Base-by-base conservation (phyloP, 2,113 vertebrate species). In the Colinus virginianus region DNA sequence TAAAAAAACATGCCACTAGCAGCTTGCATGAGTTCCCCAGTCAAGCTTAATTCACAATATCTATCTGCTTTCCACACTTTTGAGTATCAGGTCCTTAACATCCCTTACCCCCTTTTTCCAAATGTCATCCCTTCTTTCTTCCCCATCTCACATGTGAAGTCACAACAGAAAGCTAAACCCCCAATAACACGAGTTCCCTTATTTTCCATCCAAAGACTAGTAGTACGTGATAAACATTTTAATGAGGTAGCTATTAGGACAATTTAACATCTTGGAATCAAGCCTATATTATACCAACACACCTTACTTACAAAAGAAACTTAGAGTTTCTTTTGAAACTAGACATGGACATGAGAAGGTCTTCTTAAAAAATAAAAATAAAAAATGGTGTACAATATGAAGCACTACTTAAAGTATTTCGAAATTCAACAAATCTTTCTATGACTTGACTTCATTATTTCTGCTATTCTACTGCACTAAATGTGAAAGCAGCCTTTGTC, bases 361-460 rank as follows among this genome's bases (percentile, higher is more conserved):
- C 19, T 56, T 78, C 34, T 64, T 51, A 70, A 84, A 85, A 82
- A 84, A 82, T 82, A 82, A 84, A 82, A 55, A 70, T 82, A 36
- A 85, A 82, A 84, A 82, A 66, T 19, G 55, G 11, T 7, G 4
- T 26, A 71, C 13, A 90, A 59, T 88, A 84, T 30, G 2, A 67
- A 66, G 11, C 81, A 64, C 28, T 56, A 58, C 2, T 2, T 21
- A 7, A 78, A 69, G 9, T 45, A 58, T 84, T 78, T 64, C 76
- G 14, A 86, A 92, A 87, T 58, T 8, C 11, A 90, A 76, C 45
- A 77, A 53, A 49, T 87, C 23, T 80, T 92, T 58, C 48, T 59
- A 8, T 28, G 93, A 87, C 25, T 82, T 61, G 49, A 82, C 51
- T 69, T 84, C 59, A 83, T 89, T 77, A 74, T 38, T 83, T 87